phyloP scores from a whole-genome alignment of 2,797 vertebrate genomes.

The Amblyopsis hoosieri region DNA sequence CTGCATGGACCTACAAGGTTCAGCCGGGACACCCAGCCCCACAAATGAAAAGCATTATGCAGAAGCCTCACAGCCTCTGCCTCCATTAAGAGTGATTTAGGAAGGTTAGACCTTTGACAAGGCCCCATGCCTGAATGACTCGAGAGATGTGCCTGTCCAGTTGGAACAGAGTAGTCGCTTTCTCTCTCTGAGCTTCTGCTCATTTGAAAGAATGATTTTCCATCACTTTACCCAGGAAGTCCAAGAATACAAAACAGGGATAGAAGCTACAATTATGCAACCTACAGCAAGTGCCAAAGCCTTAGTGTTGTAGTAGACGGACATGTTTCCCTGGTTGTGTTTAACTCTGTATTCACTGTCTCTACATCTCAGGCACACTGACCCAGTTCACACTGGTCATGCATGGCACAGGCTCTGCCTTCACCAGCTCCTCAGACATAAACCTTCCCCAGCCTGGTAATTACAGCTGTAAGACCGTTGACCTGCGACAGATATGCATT shows the following conservation, averaged over 20 bases:
- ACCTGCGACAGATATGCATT: slow-evolving; percentile 89
- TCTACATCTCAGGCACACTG: slow-evolving; percentile 83
- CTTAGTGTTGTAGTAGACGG: slow-evolving; percentile 45
- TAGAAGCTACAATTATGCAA: slow-evolving; percentile 40
- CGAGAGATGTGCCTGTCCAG: slow-evolving; percentile 36
- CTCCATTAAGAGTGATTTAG: slow-evolving; percentile 30
- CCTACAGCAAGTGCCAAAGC: slow-evolving; percentile 20
- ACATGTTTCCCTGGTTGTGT: slow-evolving; percentile 25
- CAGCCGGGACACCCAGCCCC: not conserved
- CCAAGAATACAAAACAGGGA: slow-evolving; percentile 12
- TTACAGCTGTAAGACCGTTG: slow-evolving; percentile 88
- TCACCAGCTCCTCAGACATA: slow-evolving; percentile 66
- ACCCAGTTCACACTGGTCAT: slow-evolving; percentile 93
- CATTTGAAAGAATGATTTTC: slow-evolving; percentile 46
- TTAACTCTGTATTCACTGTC: not conserved
- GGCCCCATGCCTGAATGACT: slow-evolving; percentile 24
- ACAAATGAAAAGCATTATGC: slow-evolving; percentile 20
- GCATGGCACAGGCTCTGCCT: slow-evolving; percentile 84
- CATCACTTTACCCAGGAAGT: slow-evolving; percentile 40
- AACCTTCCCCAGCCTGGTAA: slow-evolving; percentile 75
- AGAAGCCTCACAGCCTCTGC: slow-evolving; percentile 24
- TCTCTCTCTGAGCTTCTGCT: slow-evolving; percentile 31
- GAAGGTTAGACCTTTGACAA: slow-evolving; percentile 37
- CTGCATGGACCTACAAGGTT: slow-evolving; percentile 9
- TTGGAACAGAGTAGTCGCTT: slow-evolving; percentile 27